A percentile compares a stretch with the other conserved stretches of the same genome.
These are phyloP conservation scores for Macrostomum lignano DNA, from an alignment of 1,140 invertebrate genomes.

Conservation along the genomic window DNA sequence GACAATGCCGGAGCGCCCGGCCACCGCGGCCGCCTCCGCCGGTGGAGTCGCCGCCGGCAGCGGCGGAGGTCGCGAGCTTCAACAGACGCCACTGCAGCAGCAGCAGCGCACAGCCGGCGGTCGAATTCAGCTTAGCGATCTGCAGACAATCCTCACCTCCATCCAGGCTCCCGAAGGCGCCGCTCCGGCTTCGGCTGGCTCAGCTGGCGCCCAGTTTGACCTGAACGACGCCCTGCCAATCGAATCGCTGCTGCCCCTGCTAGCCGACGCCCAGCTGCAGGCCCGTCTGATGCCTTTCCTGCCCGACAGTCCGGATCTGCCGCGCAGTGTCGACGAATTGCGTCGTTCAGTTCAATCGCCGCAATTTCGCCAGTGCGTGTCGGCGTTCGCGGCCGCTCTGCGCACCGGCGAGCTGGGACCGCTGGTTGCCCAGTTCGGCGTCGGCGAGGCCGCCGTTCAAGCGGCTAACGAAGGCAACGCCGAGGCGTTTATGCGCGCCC, in stretches of 20 bases:
- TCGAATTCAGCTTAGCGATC: constrained; percentile 47
- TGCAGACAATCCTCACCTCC: constrained; percentile 59
- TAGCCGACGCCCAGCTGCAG: constrained; percentile 36
- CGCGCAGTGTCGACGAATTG: constrained; percentile 37
- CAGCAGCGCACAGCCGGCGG: constrained; percentile 9
- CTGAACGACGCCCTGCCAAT: constrained; percentile 43
- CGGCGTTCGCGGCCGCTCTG: constrained; percentile 67
- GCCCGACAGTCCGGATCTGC: constrained; percentile 35
- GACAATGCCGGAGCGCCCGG: constrained; percentile 12
- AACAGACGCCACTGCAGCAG: constrained; percentile 13
- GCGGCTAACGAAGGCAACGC: constrained; percentile 42
- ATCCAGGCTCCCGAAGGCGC: constrained; percentile 27
- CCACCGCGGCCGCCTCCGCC: constrained; percentile 16
- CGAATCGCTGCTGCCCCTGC: constrained; percentile 38
- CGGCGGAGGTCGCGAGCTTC: constrained; percentile 14
- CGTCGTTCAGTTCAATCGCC: constrained; percentile 50
- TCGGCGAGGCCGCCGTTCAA: constrained; percentile 51
- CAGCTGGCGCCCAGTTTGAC: constrained; percentile 31
- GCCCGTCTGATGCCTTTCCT: constrained; percentile 32
- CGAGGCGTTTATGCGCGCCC: too few species aligned
- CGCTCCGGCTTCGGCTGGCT: constrained; percentile 7
- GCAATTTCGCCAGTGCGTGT: constrained; percentile 63
- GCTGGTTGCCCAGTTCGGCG: constrained; percentile 64
- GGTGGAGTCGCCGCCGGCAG: too few species aligned
- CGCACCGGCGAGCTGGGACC: constrained; percentile 76